A percentile compares a stretch with the other conserved stretches of the same genome.
phyloP scores from a whole-genome alignment of 2,797 vertebrate species.

The Prunella strophiata region DNA sequence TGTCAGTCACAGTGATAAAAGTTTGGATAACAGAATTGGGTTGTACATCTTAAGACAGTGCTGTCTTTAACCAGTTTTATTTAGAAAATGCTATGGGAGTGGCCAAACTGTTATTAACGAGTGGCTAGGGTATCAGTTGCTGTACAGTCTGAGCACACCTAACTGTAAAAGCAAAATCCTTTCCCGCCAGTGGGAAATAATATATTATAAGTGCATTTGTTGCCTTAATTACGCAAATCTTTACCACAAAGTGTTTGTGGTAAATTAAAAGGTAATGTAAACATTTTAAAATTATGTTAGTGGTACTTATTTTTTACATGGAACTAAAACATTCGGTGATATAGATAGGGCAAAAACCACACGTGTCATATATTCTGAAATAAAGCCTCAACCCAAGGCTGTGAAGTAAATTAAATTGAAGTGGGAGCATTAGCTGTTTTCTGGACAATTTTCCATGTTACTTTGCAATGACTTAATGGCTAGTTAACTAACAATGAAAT shows the following conservation, averaged over 20 bases:
- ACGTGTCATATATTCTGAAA: background rate
- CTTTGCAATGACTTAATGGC: background rate
- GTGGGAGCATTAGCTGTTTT: background rate
- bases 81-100: background rate
- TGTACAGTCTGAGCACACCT: background rate
- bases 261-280: constrained; percentile 22
- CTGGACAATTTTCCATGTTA: background rate
- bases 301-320: background rate
- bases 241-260: constrained; percentile 9
- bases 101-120: constrained; percentile 10
- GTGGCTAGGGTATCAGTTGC: background rate
- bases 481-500: background rate
- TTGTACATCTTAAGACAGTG: background rate
- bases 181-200: background rate
- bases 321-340: background rate
- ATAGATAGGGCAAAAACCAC: background rate
- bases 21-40: background rate
- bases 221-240: constrained; percentile 11
- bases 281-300: background rate
- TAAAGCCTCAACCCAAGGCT: background rate
- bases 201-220: background rate
- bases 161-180: background rate
- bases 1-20: background rate
- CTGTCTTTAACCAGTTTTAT: background rate
- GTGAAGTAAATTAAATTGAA: background rate